These are phyloP conservation scores for Pseudonaja textilis DNA, from an alignment of 2,113 vertebrate genomes.

Conservation along the genomic window DNA sequence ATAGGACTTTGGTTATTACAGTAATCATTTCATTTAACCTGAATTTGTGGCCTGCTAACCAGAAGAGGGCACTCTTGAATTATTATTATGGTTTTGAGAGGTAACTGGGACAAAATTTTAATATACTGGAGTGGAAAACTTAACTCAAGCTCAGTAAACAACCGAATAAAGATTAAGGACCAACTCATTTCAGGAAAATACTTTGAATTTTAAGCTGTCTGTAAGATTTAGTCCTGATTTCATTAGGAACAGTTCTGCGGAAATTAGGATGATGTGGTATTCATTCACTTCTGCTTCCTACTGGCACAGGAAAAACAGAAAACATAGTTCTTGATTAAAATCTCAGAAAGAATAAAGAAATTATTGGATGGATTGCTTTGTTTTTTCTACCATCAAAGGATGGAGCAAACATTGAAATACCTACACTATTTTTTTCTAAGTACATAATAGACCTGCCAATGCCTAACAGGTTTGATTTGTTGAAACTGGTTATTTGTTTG, in stretches of 20 bases:
- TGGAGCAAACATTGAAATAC: neutral
- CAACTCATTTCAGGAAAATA: neutral
- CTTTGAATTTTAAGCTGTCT: neutral
- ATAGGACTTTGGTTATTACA: neutral
- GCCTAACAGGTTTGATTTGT: neutral
- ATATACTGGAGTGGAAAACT: neutral
- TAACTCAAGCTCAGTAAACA: neutral
- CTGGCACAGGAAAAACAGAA: neutral
- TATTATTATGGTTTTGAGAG: neutral
- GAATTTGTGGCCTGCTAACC: neutral
- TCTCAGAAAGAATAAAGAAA: neutral
- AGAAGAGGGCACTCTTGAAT: slow-evolving; percentile 5
- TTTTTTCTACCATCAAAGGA: neutral
- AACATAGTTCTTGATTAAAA: no score
- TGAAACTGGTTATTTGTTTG: neutral
- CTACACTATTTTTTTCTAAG: neutral
- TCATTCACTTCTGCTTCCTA: neutral
- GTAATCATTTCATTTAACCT: slow-evolving; percentile 1
- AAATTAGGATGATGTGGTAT: neutral
- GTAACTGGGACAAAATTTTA: neutral
- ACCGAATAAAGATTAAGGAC: neutral
- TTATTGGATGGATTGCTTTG: neutral
- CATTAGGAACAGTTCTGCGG: neutral
- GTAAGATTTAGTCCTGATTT: neutral
- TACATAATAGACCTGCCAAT: neutral